These are phyloP conservation scores for Parus major DNA, from an alignment of 2,113 vertebrate genomes.

Conservation along the genomic window DNA sequence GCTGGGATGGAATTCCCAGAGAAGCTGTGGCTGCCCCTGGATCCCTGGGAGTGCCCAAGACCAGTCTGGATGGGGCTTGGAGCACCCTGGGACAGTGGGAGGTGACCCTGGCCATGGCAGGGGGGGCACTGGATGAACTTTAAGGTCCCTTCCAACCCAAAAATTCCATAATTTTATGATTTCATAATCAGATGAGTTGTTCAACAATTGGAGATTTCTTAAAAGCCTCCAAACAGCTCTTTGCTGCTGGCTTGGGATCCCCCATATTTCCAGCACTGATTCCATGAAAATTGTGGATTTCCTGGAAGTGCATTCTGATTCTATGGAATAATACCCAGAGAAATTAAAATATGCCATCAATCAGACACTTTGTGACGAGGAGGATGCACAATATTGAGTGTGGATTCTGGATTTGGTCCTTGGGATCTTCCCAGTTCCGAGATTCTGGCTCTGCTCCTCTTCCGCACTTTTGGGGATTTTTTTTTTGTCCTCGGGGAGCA, in stretches of 20 bases:
- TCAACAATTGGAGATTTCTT: neutral
- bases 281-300: accelerated
- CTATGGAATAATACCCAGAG: neutral
- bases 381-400: neutral
- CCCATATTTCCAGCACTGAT: neutral
- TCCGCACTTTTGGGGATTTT: neutral
- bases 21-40: neutral
- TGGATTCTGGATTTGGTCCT: neutral
- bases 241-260: neutral
- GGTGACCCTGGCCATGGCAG: neutral
- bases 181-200: neutral
- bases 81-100: accelerated
- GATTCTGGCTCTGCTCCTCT: neutral
- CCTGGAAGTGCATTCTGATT: neutral
- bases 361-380: neutral
- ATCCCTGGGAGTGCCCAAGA: neutral
- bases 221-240: neutral
- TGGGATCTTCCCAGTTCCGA: neutral
- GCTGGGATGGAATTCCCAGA: neutral
- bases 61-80: neutral
- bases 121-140: accelerated
- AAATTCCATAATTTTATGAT: neutral
- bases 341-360: neutral
- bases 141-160: neutral
- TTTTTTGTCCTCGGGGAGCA: neutral